Conservation (phyloP, 2,797 vertebrate genomes). For the Scolopax bukidnonensis region DNA sequence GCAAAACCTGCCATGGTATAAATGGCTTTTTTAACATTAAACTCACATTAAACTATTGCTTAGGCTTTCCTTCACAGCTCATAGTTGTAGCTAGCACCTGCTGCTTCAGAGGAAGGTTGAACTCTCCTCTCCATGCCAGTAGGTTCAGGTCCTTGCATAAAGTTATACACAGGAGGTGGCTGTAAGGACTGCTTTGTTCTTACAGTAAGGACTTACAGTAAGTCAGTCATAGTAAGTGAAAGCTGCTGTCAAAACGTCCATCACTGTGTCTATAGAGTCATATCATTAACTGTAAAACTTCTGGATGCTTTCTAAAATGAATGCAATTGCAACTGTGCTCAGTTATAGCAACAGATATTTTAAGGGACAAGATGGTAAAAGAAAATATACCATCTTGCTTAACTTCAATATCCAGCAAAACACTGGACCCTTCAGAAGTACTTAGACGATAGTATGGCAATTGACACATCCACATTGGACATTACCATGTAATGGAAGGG, state of each 20-base stretch:
- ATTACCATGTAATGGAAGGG: neutral
- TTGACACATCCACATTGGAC: neutral
- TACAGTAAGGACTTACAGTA: neutral
- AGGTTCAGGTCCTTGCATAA: neutral
- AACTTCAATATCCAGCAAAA: neutral
- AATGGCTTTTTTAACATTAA: neutral
- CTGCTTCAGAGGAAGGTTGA: neutral
- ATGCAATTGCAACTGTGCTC: neutral
- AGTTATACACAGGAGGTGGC: neutral
- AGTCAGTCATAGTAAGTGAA: neutral
- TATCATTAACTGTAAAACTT: neutral
- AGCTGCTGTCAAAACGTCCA: neutral
- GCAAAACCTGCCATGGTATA: neutral
- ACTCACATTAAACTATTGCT: neutral
- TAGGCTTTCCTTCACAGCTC: neutral
- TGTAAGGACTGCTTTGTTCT: neutral
- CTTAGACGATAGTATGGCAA: neutral
- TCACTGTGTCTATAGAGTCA: neutral
- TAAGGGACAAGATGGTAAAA: neutral
- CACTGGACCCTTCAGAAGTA: neutral
- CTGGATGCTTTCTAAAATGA: neutral
- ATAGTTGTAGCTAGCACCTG: neutral
- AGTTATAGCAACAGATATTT: neutral
- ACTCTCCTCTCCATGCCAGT: neutral
- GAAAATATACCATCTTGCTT: neutral